Conservation (phyloP, 2,113 vertebrate genomes). For the Cygnus buccinator region DNA sequence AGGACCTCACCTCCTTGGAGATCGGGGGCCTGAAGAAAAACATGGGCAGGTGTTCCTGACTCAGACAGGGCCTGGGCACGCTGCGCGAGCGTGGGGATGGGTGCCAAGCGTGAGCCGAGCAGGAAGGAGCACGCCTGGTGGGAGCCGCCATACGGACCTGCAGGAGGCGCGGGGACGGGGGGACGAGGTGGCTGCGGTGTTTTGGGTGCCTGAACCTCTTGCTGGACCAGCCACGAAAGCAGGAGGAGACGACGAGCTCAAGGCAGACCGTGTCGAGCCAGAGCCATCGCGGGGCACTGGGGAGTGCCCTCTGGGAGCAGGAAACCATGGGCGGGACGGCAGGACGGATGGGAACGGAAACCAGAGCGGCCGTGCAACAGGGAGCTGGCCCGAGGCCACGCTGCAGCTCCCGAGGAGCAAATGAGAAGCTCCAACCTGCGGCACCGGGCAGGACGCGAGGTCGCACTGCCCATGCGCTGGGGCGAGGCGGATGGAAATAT, state of each 20-base stretch:
- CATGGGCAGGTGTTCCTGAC: slow-evolving; percentile 61
- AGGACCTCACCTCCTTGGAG: background rate
- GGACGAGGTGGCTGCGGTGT: background rate
- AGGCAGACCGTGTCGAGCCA: background rate
- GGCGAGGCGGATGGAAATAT: background rate
- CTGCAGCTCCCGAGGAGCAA: slow-evolving; percentile 59
- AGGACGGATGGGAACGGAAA: background rate
- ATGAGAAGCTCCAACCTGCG: slow-evolving; percentile 60
- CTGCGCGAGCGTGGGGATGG: background rate
- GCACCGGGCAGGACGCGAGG: accelerated
- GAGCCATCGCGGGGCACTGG: background rate
- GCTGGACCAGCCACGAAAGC: background rate
- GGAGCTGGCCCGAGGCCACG: slow-evolving; percentile 52
- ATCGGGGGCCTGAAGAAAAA: slow-evolving; percentile 47
- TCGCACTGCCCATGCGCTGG: background rate
- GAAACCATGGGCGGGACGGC: background rate
- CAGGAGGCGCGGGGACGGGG: background rate
- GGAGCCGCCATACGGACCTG: slow-evolving; percentile 27
- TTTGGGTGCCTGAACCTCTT: background rate
- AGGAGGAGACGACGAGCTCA: background rate
- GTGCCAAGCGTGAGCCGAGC: slow-evolving; percentile 29
- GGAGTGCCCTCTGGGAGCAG: background rate
- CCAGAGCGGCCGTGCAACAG: background rate
- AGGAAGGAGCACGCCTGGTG: slow-evolving; percentile 30
- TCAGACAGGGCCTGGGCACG: slow-evolving; percentile 20